Evolutionary conservation across 2,888 invertebrate species (phyloP).

Genomic region (Rotaria socialis): DNA sequence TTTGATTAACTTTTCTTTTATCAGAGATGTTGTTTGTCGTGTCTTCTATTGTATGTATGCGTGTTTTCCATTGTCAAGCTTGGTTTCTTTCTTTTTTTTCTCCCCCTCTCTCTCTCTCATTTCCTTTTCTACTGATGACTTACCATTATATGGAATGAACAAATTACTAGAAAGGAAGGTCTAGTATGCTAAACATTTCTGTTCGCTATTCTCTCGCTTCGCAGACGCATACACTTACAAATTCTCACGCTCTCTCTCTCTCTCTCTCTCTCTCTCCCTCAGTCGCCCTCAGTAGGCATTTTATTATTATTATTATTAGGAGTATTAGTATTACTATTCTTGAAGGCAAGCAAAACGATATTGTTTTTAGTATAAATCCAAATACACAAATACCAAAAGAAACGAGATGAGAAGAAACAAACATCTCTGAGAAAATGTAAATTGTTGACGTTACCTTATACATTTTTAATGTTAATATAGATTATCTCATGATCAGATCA

Average conservation of each 20-base stretch:
- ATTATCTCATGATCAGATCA: neutral
- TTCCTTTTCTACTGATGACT: neutral
- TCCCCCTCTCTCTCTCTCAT: neutral
- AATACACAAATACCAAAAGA: neutral
- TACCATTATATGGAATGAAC: neutral
- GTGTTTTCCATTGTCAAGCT: neutral
- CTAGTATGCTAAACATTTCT: neutral
- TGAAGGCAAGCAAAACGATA: neutral
- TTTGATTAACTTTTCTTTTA: neutral
- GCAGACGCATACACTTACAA: neutral
- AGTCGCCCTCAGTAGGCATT: neutral
- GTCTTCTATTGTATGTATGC: neutral
- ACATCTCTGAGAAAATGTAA: neutral
- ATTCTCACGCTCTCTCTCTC: neutral
- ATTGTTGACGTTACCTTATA: neutral
- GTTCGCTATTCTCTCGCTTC: neutral
- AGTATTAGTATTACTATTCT: conserved; percentile 4
- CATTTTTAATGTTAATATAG: neutral
- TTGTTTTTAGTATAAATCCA: neutral
- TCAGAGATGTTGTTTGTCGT: neutral
- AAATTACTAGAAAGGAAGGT: neutral
- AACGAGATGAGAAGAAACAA: neutral
- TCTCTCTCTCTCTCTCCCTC: neutral
- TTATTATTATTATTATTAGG: neutral
- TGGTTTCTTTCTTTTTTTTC: neutral